These are phyloP conservation scores for Enteromius unitaeniatus DNA, from an alignment of 2,797 vertebrate species.

Conservation along the genomic window DNA sequence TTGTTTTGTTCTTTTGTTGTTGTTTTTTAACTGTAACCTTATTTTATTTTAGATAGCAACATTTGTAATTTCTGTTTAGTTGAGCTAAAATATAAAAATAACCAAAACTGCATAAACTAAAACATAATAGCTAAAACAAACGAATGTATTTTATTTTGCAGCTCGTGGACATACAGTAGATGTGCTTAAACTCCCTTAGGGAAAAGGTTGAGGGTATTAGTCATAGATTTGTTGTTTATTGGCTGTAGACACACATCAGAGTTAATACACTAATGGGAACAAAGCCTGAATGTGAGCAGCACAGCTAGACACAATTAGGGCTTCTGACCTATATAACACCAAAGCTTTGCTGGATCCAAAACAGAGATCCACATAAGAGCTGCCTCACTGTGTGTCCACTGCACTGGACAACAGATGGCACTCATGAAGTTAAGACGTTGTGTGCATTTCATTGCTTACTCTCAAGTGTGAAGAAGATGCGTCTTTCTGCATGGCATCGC, in stretches of 20 bases:
- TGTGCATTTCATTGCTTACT: neutral
- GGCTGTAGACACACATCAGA: neutral
- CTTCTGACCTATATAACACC: conserved; percentile 18
- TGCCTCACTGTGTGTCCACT: neutral
- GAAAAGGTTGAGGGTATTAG: neutral
- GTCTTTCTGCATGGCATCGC: neutral
- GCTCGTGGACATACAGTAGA: neutral
- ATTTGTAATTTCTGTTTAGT: neutral
- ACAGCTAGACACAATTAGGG: conserved; percentile 25
- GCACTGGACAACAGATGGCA: conserved; percentile 16
- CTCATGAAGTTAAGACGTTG: neutral
- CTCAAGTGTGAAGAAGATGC: neutral
- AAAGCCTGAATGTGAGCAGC: conserved; percentile 12
- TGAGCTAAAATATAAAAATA: neutral
- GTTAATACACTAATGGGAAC: conserved; percentile 10
- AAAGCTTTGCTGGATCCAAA: neutral
- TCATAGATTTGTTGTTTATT: conserved; percentile 1
- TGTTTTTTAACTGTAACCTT: neutral
- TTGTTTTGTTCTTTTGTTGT: no score
- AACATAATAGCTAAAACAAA: neutral
- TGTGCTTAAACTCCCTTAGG: neutral
- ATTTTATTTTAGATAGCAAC: neutral
- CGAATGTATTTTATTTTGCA: neutral
- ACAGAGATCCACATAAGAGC: neutral
- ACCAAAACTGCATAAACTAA: neutral